These are phyloP conservation scores for Poecile atricapillus DNA, from an alignment of 2,113 vertebrate genomes.

Conservation along the genomic window DNA sequence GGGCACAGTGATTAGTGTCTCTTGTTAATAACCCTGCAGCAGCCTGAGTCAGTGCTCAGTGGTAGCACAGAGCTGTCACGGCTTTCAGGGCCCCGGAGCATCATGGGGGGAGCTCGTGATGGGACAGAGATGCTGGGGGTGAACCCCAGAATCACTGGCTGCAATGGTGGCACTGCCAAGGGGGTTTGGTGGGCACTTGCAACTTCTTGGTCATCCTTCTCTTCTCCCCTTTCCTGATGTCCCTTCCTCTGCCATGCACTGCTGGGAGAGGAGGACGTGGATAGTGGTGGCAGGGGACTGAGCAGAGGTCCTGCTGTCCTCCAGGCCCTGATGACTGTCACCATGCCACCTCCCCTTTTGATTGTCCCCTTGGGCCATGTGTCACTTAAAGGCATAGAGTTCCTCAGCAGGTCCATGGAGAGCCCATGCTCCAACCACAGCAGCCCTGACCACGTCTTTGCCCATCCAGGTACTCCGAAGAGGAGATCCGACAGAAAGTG, in stretches of 20 bases:
- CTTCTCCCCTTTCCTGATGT: not conserved
- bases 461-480: constrained; percentile 86
- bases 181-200: not conserved
- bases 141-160: rapidly evolving
- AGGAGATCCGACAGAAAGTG: constrained; percentile 95
- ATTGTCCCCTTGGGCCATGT: rapidly evolving
- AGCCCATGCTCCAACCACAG: rapidly evolving
- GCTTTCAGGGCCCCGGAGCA: rapidly evolving
- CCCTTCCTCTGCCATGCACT: not conserved
- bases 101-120: rapidly evolving
- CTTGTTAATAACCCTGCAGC: constrained; percentile 18
- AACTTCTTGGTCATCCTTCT: not conserved
- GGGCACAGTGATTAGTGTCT: constrained; percentile 37
- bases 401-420: not conserved
- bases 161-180: rapidly evolving
- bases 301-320: not conserved
- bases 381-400: not conserved
- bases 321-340: not conserved
- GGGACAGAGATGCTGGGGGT: not conserved
- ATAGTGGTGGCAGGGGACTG: not conserved
- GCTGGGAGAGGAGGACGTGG: not conserved
- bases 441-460: not conserved
- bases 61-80: not conserved
- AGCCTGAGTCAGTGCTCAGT: not conserved
- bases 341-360: not conserved